Evolutionary conservation across 92 coral and sea anemone genomes (phyloP).

Genomic region (Metridium senile): DNA sequence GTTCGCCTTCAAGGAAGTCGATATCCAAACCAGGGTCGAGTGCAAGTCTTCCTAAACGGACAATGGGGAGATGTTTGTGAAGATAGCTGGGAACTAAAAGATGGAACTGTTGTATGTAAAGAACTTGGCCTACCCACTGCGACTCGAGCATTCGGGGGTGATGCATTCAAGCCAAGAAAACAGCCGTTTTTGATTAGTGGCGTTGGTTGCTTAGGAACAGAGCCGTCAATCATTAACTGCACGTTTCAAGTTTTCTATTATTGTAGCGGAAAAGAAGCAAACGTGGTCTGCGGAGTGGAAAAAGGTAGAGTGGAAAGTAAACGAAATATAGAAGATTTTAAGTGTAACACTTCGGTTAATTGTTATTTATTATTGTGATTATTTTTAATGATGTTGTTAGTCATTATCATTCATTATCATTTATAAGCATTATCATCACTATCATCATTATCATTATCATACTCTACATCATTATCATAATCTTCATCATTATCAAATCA

Average conservation of each 20-base stretch:
- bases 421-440: no score
- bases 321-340: background rate
- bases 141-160: background rate
- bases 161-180: constrained; percentile 12
- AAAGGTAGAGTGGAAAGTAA: constrained; percentile 17
- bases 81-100: constrained; percentile 18
- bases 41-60: constrained; percentile 27
- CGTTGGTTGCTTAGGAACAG: constrained; percentile 31
- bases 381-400: no score
- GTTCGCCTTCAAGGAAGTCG: constrained; percentile 30
- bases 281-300: constrained; percentile 42
- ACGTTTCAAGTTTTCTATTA: background rate
- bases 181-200: background rate
- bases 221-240: constrained; percentile 23
- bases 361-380: no score
- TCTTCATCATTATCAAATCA: no score
- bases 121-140: constrained; percentile 35
- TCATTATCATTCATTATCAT: no score
- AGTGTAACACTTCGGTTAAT: no score
- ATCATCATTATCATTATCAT: no score
- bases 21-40: constrained; percentile 48
- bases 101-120: constrained; percentile 36
- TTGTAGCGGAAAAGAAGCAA: constrained; percentile 15
- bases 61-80: constrained; percentile 38
- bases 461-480: no score